These are phyloP conservation scores for Theonella swinhoei DNA, from an alignment of 37 sponge, comb jelly and placozoan species.

Conservation along the genomic window DNA sequence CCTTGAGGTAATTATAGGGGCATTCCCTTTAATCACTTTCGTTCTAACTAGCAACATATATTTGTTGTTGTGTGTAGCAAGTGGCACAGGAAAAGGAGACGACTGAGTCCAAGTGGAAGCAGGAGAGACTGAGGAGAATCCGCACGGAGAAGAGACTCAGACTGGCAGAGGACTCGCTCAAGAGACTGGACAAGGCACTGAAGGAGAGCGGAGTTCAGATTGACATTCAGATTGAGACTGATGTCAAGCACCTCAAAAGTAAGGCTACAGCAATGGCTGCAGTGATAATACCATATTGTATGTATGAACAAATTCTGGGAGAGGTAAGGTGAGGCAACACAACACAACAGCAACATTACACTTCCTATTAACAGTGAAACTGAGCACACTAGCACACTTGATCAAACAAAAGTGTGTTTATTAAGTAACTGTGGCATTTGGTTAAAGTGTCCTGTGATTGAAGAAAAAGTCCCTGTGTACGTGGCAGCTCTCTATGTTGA, in stretches of 20 bases:
- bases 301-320: background rate
- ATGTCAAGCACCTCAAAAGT: slow-evolving; percentile 92
- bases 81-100: slow-evolving; percentile 49
- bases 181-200: slow-evolving; percentile 91
- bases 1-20: slow-evolving; percentile 57
- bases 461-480: too few relatives aligned
- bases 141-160: slow-evolving; percentile 86
- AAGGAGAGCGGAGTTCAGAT: slow-evolving; percentile 93
- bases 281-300: background rate
- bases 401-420: too few relatives aligned
- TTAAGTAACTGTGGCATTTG: too few relatives aligned
- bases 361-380: too few relatives aligned
- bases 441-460: too few relatives aligned
- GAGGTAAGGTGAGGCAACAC: background rate
- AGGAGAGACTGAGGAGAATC: slow-evolving; percentile 82
- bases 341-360: too few relatives aligned
- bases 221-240: slow-evolving; percentile 92
- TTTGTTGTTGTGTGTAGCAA: slow-evolving; percentile 19
- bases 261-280: too few relatives aligned
- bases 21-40: too few relatives aligned
- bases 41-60: background rate
- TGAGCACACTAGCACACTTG: too few relatives aligned
- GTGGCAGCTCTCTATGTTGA: too few relatives aligned
- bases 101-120: slow-evolving; percentile 59
- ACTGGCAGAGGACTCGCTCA: slow-evolving; percentile 95